Conservation (phyloP, 2,113 vertebrate species). For the Centropristis striata region DNA sequence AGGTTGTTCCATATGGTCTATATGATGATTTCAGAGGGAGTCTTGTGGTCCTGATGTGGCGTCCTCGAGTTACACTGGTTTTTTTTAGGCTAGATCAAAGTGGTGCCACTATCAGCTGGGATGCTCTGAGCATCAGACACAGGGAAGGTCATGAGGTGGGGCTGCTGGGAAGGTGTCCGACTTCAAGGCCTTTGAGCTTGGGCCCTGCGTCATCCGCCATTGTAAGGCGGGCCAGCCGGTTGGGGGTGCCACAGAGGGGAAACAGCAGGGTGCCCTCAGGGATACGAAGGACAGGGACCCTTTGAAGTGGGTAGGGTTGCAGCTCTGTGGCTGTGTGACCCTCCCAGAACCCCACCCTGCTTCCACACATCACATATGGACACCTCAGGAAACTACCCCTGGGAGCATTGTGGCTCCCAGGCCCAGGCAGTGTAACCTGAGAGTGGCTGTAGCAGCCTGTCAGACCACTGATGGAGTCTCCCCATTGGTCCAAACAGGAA, state of each 20-base stretch:
- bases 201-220: slow-evolving; percentile 43
- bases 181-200: slow-evolving; percentile 69
- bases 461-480: slow-evolving; percentile 53
- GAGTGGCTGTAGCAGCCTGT: slow-evolving; percentile 69
- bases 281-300: slow-evolving; percentile 52
- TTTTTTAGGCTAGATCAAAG: slow-evolving; percentile 59
- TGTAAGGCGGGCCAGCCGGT: slow-evolving; percentile 34
- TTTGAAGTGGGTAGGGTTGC: slow-evolving; percentile 73
- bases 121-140: slow-evolving; percentile 49
- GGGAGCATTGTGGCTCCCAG: slow-evolving; percentile 46
- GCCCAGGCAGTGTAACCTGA: slow-evolving; percentile 67
- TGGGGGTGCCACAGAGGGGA: slow-evolving; percentile 13
- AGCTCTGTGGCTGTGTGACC: slow-evolving; percentile 46
- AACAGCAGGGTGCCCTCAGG: slow-evolving; percentile 67
- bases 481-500: slow-evolving; percentile 76
- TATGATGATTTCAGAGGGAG: slow-evolving; percentile 9
- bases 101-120: slow-evolving; percentile 59
- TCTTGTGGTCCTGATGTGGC: slow-evolving; percentile 35
- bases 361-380: slow-evolving; percentile 73
- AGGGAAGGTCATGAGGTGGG: slow-evolving; percentile 54
- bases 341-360: slow-evolving; percentile 46
- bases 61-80: slow-evolving; percentile 58
- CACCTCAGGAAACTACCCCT: slow-evolving; percentile 43
- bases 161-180: slow-evolving; percentile 65
- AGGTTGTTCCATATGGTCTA: slow-evolving; percentile 68